Conservation (phyloP, 2,113 vertebrate species). For the Oncorhynchus gorbuscha region DNA sequence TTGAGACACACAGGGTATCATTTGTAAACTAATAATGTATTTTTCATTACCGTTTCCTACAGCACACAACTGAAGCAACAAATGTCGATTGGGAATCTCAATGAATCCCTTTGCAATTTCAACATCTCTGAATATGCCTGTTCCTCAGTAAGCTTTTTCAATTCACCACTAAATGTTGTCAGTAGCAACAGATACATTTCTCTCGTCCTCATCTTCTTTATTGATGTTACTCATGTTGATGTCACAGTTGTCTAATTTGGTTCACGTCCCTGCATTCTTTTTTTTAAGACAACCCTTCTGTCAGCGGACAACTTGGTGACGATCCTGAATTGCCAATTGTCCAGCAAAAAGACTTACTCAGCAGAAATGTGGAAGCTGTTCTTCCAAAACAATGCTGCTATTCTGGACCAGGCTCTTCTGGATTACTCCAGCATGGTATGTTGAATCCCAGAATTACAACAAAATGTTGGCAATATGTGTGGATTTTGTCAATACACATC, state of each 20-base stretch:
- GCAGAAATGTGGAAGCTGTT: conserved; percentile 36
- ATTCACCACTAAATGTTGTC: neutral
- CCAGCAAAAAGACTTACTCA: neutral
- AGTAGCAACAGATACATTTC: neutral
- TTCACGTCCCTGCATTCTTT: neutral
- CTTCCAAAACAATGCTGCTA: conserved; percentile 19
- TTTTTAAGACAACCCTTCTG: conserved; percentile 10
- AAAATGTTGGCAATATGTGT: neutral
- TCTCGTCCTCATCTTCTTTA: neutral
- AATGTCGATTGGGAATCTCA: neutral
- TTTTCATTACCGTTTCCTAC: conserved; percentile 1
- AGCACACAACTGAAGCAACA: conserved; percentile 1
- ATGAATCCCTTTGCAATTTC: conserved; percentile 16
- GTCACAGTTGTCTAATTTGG: neutral
- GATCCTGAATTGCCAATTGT: conserved; percentile 28
- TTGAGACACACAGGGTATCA: no score
- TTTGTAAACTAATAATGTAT: no score
- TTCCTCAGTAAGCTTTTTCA: conserved; percentile 26
- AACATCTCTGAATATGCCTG: conserved; percentile 29
- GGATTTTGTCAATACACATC: neutral
- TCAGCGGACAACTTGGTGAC: conserved; percentile 20
- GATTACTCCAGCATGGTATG: conserved; percentile 17
- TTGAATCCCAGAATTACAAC: neutral
- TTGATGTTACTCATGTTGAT: neutral
- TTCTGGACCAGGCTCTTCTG: conserved; percentile 34